Evolutionary conservation across 2,888 invertebrate genomes (phyloP), one percentile per base, ranked within the genome.

Genomic region (Drosophila acutilabella): DNA sequence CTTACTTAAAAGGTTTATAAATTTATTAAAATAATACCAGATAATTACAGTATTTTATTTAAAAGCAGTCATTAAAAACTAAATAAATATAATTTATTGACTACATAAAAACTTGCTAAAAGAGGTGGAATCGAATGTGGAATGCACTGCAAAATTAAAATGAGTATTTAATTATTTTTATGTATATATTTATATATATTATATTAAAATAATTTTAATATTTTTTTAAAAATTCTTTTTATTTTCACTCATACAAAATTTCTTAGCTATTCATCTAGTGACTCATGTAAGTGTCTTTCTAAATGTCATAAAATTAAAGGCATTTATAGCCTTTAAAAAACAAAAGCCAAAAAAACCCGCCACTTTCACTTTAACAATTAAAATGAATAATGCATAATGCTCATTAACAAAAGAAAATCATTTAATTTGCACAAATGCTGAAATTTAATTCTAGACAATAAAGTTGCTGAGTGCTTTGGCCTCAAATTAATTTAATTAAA

Each of bases 401-500:
- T 11, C 38, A 53, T 20, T 52, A 40, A 7, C 50, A 65, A 65
- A 30, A 8, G 7, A 45, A 33, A 50, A 58, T 52, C 53, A 69
- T 78, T 75, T 36, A 65, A 68, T 54, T 54, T 41, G 16, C 36
- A 5, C 38, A 36, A 59, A 44, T 62, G 45, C 26, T 42, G 3
- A 13, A 45, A 45, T 71, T 57, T 41, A 45, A 54, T 73, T 47
- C 48, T 54, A 44, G n/a, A 23, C 44, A 30, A 42, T 51, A 56
- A 52, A 64, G 57, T 62, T 62, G 51, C 6, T 2, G 14, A 69
- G 45, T 69, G 56, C 54, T 58, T 54, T 57, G 41, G n/a, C 44
- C 23, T 52, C 47, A 53, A 57, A 70, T 54, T 60, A 47, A 73
- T 53, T 73, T 65, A 77, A 73, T 76, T 70, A 51, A 77, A 70